Conservation (phyloP, 1,140 invertebrate species). For the Aphelenchoides fujianensis region DNA sequence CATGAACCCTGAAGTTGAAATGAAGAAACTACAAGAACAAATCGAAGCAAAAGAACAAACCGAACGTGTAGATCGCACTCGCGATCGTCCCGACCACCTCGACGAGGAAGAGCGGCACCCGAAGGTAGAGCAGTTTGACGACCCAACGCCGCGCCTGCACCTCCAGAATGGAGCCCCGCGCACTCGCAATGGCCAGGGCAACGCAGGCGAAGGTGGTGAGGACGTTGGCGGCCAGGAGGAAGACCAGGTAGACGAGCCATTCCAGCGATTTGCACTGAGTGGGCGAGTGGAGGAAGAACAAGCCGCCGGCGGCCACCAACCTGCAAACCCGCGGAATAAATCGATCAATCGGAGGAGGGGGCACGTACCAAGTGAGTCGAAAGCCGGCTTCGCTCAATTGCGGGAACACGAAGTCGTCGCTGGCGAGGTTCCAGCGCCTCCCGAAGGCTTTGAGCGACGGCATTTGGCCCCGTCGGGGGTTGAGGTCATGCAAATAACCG, state of each 20-base stretch:
- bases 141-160: slow-evolving; percentile 37
- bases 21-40: slow-evolving; percentile 12
- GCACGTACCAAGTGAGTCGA: slow-evolving; percentile 46
- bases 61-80: slow-evolving; percentile 44
- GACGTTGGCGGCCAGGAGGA: slow-evolving; percentile 43
- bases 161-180: slow-evolving; percentile 56
- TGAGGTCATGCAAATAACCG: background rate
- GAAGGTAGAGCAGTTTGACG: slow-evolving; percentile 44
- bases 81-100: slow-evolving; percentile 53
- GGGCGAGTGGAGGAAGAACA: slow-evolving; percentile 55
- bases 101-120: slow-evolving; percentile 55
- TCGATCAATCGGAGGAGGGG: background rate
- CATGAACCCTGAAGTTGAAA: slow-evolving; percentile 23
- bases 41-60: slow-evolving; percentile 38
- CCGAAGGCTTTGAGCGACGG: slow-evolving; percentile 53
- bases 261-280: slow-evolving; percentile 36
- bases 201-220: slow-evolving; percentile 41
- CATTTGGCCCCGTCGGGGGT: too few relatives aligned
- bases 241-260: slow-evolving; percentile 37
- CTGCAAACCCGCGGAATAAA: slow-evolving; percentile 32
- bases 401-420: slow-evolving; percentile 54
- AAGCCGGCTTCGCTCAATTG: slow-evolving; percentile 51
- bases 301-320: slow-evolving; percentile 34
- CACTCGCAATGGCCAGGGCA: slow-evolving; percentile 32
- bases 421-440: slow-evolving; percentile 53